Evolutionary conservation across 2,888 invertebrate species (phyloP).

Genomic region (Macrophya annulata): DNA sequence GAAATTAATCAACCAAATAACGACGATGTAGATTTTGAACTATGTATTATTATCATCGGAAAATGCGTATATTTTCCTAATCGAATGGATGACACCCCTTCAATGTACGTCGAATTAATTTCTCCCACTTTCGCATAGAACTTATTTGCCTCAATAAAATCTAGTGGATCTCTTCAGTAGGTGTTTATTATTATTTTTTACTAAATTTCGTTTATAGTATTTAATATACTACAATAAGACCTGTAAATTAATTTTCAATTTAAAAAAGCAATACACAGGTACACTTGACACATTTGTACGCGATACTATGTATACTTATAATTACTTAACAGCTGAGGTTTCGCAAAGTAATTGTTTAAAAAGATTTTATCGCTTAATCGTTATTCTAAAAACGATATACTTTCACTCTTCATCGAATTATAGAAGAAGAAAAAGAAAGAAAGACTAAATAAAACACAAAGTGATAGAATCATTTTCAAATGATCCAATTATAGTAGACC

Average conservation of each 20-base stretch:
- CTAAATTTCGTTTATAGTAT: not conserved
- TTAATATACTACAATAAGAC: not conserved
- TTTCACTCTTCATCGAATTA: not conserved
- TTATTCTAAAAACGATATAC: not conserved
- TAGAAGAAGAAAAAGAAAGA: not conserved
- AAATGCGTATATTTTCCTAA: not conserved
- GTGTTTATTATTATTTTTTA: not conserved
- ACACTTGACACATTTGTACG: not conserved
- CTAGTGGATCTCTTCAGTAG: not conserved
- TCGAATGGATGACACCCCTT: not conserved
- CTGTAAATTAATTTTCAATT: conserved; percentile 3
- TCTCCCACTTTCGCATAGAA: not conserved
- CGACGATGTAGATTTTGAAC: not conserved
- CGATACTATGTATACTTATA: too few relatives aligned
- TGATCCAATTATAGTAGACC: not conserved
- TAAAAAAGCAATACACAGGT: conserved; percentile 24
- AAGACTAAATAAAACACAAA: not conserved
- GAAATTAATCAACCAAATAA: conserved; percentile 2
- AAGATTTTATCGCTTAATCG: not conserved
- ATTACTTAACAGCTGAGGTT: not conserved
- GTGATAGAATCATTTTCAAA: not conserved
- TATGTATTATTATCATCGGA: not conserved
- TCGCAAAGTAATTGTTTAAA: not conserved
- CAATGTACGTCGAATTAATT: not conserved
- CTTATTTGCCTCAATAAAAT: not conserved